phyloP scores from a whole-genome alignment of 2,797 vertebrate species.

The Taenioides sp. region DNA sequence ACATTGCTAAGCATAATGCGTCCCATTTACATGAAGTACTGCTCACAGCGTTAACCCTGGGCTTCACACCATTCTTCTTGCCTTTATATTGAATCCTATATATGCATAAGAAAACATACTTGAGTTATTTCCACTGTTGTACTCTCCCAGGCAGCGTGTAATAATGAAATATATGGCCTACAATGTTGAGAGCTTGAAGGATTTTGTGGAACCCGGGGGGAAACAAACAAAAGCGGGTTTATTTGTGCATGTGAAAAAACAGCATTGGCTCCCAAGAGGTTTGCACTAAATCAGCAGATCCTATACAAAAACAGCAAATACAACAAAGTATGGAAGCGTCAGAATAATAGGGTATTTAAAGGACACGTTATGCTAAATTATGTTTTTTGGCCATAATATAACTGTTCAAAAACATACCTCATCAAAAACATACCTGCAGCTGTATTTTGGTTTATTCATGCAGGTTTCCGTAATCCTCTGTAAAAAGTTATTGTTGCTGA shows the following conservation, averaged over 20 bases:
- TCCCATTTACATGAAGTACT: conserved; percentile 9
- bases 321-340: neutral
- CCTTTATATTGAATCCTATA: neutral
- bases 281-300: too few relatives aligned
- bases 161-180: conserved; percentile 7
- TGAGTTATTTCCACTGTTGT: neutral
- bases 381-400: too few relatives aligned
- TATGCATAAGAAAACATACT: conserved; percentile 3
- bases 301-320: conserved; percentile 1
- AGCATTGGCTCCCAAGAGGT: neutral
- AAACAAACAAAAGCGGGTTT: conserved; percentile 20
- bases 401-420: too few relatives aligned
- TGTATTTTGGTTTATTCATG: too few relatives aligned
- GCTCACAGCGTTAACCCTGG: neutral
- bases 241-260: neutral
- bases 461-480: too few relatives aligned
- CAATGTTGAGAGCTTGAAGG: conserved; percentile 9
- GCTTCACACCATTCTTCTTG: neutral
- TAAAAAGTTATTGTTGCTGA: too few relatives aligned
- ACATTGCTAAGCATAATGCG: neutral
- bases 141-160: neutral
- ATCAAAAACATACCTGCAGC: too few relatives aligned
- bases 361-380: too few relatives aligned
- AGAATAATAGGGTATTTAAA: conserved; percentile 11
- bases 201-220: neutral